Conservation (phyloP, 2,113 vertebrate genomes). For the Sterna hirundo region DNA sequence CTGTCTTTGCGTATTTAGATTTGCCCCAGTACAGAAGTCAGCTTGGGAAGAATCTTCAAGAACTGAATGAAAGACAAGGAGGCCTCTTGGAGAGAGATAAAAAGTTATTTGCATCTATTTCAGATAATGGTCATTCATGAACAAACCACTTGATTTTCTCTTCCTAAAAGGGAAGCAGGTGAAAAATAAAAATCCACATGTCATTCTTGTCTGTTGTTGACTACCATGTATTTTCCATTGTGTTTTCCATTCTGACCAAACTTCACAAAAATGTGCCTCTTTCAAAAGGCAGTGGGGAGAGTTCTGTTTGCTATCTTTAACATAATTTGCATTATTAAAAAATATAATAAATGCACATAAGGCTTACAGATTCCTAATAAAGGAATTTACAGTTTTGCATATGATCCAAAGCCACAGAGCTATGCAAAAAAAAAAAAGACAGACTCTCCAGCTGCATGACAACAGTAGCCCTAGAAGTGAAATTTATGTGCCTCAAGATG, state of each 20-base stretch:
- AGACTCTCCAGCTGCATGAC: not conserved
- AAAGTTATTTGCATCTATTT: not conserved
- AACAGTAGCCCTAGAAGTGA: not conserved
- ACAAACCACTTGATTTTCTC: not conserved
- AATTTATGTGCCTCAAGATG: not conserved
- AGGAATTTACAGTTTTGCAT: not conserved
- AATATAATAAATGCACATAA: not conserved
- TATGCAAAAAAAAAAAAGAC: not conserved
- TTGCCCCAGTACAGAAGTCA: conserved; percentile 27
- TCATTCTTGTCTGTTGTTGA: not conserved
- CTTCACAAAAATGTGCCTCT: not conserved
- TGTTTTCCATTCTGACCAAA: not conserved
- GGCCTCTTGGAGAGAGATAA: not conserved
- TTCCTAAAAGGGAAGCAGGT: not conserved
- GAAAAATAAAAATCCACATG: not conserved
- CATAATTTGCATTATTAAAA: no score
- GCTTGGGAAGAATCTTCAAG: not conserved
- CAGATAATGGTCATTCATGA: not conserved
- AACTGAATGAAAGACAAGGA: not conserved
- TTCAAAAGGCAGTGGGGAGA: not conserved
- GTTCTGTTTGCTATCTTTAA: not conserved
- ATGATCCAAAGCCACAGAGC: not conserved
- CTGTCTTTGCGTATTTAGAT: conserved; percentile 63
- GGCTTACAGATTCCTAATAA: not conserved
- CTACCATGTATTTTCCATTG: not conserved